These are phyloP conservation scores for Anser brachyrhynchus DNA, from an alignment of 2,113 vertebrate genomes.

Conservation along the genomic window DNA sequence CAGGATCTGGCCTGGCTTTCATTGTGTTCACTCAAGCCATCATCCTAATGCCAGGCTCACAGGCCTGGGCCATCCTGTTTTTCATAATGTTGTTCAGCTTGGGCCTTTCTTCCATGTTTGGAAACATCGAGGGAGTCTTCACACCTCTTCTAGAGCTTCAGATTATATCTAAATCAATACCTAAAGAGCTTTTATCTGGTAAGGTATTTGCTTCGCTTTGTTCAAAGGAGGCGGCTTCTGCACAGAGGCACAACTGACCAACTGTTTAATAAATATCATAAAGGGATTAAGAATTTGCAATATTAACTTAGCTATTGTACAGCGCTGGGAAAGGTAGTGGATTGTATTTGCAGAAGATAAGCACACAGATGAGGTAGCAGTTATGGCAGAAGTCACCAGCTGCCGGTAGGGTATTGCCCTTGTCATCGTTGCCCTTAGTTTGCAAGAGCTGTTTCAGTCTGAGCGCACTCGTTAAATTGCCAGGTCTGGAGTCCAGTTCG, in stretches of 20 bases:
- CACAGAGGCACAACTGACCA: neutral
- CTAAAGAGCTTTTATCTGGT: conserved; percentile 87
- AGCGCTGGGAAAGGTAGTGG: neutral
- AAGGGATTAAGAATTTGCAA: neutral
- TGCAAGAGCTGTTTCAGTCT: neutral
- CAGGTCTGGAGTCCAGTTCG: neutral
- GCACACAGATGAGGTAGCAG: neutral
- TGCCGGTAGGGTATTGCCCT: neutral
- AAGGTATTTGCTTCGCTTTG: conserved; percentile 14
- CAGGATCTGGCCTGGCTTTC: conserved; percentile 91
- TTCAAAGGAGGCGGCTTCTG: neutral
- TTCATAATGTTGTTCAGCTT: conserved; percentile 91
- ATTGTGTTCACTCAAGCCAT: conserved; percentile 89
- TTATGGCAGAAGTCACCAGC: neutral
- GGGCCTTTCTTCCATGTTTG: conserved; percentile 94
- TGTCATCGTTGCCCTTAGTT: neutral
- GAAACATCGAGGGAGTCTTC: conserved; percentile 87
- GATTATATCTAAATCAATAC: conserved; percentile 74
- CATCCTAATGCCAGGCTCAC: conserved; percentile 86
- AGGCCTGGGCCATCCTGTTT: conserved; percentile 90
- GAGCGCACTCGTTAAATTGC: neutral
- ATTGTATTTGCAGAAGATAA: conserved; percentile 18
- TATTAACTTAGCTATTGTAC: neutral
- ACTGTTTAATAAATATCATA: neutral
- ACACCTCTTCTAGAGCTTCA: conserved; percentile 82